A percentile compares a stretch with the other conserved stretches of the same genome.
Conservation (phyloP, 2,797 vertebrate genomes). For the Pseudomugil tenellus region DNA sequence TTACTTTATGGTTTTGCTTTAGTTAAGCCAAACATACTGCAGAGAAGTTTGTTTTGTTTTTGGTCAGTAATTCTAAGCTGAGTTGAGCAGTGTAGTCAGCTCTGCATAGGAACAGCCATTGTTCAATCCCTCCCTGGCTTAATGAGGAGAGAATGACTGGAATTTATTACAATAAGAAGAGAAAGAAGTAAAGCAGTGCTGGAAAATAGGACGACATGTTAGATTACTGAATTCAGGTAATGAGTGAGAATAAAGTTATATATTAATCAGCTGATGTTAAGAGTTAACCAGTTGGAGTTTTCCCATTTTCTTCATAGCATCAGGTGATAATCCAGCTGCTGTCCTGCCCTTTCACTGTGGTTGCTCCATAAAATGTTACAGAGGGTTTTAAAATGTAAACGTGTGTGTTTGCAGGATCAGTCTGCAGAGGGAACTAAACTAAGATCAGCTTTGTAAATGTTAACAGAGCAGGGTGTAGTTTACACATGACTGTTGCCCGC, state of each 20-base stretch:
- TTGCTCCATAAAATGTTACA: not conserved
- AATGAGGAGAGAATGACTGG: constrained; percentile 65
- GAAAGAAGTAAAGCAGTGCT: not conserved
- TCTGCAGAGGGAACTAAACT: not conserved
- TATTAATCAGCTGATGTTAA: not conserved
- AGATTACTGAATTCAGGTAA: not conserved
- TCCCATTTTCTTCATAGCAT: not conserved
- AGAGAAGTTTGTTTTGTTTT: not conserved
- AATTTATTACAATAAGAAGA: constrained; percentile 43
- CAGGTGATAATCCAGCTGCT: no score
- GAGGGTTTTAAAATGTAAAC: no score
- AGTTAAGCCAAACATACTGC: no score
- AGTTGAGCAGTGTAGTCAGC: constrained; percentile 6
- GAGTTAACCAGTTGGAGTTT: not conserved
- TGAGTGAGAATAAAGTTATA: not conserved
- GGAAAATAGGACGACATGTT: constrained; percentile 14
- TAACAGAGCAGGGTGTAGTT: not conserved
- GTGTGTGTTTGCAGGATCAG: not conserved
- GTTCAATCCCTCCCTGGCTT: constrained; percentile 41
- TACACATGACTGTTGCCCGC: not conserved
- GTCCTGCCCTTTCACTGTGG: not conserved
- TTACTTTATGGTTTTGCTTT: no score
- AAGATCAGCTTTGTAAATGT: not conserved
- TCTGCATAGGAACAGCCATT: constrained; percentile 42
- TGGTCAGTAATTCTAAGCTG: not conserved